A percentile compares a stretch with the other conserved stretches of the same genome.
Conservation (phyloP, 1,140 invertebrate species). For the Hirudo medicinalis region DNA sequence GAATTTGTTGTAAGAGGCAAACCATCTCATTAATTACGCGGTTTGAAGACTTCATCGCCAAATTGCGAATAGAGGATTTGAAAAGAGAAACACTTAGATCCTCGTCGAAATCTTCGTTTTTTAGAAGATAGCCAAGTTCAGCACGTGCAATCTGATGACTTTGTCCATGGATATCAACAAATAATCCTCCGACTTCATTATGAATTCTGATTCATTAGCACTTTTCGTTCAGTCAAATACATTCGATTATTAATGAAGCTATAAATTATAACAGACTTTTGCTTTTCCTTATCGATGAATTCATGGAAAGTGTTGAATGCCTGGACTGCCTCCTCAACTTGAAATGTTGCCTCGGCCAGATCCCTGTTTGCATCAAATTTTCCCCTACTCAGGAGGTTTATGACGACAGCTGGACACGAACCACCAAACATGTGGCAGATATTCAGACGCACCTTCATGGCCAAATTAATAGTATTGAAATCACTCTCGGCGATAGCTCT, state of each 20-base stretch:
- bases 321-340: neutral
- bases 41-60: neutral
- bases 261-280: neutral
- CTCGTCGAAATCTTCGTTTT: neutral
- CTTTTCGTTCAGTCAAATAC: too few species aligned
- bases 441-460: neutral
- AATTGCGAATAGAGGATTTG: constrained; percentile 10
- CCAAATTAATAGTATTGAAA: neutral
- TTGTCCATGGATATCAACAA: constrained; percentile 17
- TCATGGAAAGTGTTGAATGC: constrained; percentile 9
- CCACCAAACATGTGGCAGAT: neutral
- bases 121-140: constrained; percentile 14
- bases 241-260: too few species aligned
- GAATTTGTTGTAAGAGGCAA: too few species aligned
- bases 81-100: neutral
- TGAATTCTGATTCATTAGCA: too few species aligned
- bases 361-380: constrained; percentile 15
- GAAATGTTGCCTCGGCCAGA: constrained; percentile 3
- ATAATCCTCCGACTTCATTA: neutral
- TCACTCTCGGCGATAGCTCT: neutral
- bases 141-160: neutral
- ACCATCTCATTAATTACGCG: too few species aligned
- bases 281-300: neutral
- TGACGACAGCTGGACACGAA: neutral
- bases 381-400: constrained; percentile 4